Evolutionary conservation across 2,797 vertebrate genomes (phyloP).

Genomic region (Paguma larvata): DNA sequence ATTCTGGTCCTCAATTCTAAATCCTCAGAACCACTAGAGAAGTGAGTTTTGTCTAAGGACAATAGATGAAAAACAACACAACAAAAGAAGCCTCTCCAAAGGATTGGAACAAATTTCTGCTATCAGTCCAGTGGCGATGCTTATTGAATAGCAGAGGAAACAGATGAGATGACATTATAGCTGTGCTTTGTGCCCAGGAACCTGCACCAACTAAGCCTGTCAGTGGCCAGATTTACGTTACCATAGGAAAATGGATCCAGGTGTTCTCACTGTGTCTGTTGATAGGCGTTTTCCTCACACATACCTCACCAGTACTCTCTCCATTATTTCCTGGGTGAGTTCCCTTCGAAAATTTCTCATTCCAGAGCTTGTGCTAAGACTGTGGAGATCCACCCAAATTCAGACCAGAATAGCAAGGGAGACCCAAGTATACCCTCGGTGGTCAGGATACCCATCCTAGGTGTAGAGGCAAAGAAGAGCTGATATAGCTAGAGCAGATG

Average conservation of each 20-base stretch:
- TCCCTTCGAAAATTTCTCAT: slow-evolving; percentile 39
- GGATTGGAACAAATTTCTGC: not conserved
- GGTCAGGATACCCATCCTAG: not conserved
- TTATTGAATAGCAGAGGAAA: slow-evolving; percentile 38
- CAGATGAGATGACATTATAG: slow-evolving; percentile 2
- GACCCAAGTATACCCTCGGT: not conserved
- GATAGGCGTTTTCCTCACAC: not conserved
- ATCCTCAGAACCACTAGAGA: not conserved
- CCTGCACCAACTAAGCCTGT: slow-evolving; percentile 34
- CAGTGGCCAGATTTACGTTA: not conserved
- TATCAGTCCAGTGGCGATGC: not conserved
- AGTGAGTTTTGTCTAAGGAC: not conserved
- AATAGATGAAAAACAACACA: not conserved
- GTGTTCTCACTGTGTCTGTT: not conserved
- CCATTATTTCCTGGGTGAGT: slow-evolving; percentile 25
- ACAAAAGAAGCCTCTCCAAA: not conserved
- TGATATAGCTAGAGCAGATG: not conserved
- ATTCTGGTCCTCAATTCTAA: not conserved
- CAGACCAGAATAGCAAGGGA: not conserved
- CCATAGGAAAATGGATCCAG: not conserved
- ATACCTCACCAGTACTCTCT: not conserved
- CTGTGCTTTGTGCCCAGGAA: not conserved
- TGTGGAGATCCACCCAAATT: not conserved
- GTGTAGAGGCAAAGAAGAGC: not conserved
- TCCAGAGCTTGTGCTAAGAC: not conserved